These are phyloP conservation scores for Motacilla tschutschensis DNA, from an alignment of 2,113 vertebrate genomes.

Conservation along the genomic window DNA sequence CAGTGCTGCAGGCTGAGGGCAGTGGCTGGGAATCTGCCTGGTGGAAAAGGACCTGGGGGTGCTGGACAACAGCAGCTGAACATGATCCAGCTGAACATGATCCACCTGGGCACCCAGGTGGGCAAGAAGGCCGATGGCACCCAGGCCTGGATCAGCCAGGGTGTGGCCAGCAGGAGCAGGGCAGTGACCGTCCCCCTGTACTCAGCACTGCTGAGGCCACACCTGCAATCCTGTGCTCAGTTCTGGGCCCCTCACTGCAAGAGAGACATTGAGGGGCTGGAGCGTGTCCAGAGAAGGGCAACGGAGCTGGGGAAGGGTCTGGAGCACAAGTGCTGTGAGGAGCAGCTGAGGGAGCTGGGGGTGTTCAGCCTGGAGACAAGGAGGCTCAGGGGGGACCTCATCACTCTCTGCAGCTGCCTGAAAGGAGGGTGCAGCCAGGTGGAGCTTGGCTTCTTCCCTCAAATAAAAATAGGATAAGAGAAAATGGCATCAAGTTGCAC, in stretches of 20 bases:
- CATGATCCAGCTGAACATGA: too few relatives aligned
- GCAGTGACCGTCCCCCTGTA: too few relatives aligned
- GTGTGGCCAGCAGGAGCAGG: not conserved
- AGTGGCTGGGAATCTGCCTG: not conserved
- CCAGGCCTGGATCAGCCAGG: not conserved
- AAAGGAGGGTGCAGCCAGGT: too few relatives aligned
- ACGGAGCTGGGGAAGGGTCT: not conserved
- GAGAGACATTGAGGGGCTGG: not conserved
- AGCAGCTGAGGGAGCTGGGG: not conserved
- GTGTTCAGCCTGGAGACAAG: not conserved
- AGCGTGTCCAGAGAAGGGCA: not conserved
- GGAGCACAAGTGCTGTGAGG: not conserved
- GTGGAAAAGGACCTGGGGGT: not conserved
- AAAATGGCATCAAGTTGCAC: not conserved
- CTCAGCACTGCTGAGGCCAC: too few relatives aligned
- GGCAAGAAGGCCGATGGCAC: not conserved
- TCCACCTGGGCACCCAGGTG: not conserved
- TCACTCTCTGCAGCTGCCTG: accelerated
- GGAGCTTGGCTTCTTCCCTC: not conserved
- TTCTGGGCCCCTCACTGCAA: not conserved
- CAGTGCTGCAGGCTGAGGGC: accelerated
- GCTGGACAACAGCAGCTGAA: not conserved
- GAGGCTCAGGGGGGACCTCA: not conserved
- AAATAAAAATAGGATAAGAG: not conserved
- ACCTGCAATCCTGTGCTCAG: not conserved